A percentile compares a stretch with the other conserved stretches of the same genome.
Evolutionary conservation across 2,797 vertebrate species (phyloP).

Genomic region (Ptychadena robeensis): DNA sequence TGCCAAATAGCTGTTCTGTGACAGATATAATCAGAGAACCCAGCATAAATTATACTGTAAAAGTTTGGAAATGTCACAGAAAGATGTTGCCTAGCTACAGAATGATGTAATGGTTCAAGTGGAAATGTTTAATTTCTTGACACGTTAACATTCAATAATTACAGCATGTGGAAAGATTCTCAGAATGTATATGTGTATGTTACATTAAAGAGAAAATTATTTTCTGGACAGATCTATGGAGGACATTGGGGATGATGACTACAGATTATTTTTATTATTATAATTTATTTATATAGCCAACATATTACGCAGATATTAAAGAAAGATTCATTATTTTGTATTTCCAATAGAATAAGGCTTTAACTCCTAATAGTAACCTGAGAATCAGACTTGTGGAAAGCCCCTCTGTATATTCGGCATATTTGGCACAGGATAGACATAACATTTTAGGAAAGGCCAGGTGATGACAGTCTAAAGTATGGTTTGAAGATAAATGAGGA

Average conservation of each 20-base stretch:
- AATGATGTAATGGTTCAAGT: not conserved
- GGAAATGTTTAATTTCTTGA: conserved; percentile 24
- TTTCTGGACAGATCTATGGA: not conserved
- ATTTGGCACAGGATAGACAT: conserved; percentile 17
- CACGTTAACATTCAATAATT: conserved; percentile 5
- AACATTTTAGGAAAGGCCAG: conserved; percentile 43
- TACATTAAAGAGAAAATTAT: not conserved
- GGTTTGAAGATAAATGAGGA: conserved; percentile 51
- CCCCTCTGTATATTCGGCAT: not conserved
- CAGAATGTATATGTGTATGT: not conserved
- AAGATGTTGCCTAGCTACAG: conserved; percentile 26
- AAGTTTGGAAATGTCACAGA: not conserved
- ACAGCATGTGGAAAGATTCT: not conserved
- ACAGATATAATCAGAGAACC: conserved; percentile 29
- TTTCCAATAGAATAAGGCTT: not conserved
- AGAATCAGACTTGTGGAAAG: not conserved
- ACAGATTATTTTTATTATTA: no score
- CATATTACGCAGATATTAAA: not conserved
- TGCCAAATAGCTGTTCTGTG: conserved; percentile 33
- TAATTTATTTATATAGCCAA: no score
- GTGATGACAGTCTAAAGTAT: conserved; percentile 47
- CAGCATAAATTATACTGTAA: conserved; percentile 34
- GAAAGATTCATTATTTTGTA: not conserved
- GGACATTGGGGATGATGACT: not conserved
- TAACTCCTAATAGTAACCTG: not conserved